Conservation (phyloP, 2,888 invertebrate species). For the Amiota communis region DNA sequence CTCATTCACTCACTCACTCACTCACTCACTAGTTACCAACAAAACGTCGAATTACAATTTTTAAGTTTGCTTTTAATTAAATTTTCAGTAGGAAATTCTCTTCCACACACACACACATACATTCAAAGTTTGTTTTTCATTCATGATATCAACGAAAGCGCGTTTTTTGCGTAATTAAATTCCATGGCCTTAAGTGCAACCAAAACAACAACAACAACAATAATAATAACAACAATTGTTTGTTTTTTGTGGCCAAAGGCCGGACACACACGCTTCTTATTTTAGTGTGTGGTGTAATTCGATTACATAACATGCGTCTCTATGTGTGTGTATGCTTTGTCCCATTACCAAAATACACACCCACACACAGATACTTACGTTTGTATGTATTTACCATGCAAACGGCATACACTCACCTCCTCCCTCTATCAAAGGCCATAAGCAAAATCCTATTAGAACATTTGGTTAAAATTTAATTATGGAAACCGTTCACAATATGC, state of each 20-base stretch:
- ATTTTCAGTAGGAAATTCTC: constrained; percentile 33
- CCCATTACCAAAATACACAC: not conserved
- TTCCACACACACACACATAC: no score
- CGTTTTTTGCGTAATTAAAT: constrained; percentile 55
- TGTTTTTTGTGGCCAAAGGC: no score
- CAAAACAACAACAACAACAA: constrained; percentile 7
- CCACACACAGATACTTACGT: not conserved
- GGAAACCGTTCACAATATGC: constrained; percentile 6
- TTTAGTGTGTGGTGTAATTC: not conserved
- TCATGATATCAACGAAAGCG: not conserved
- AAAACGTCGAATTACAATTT: constrained; percentile 37
- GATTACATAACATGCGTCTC: not conserved
- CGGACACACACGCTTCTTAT: not conserved
- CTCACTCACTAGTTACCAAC: no score
- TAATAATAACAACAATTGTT: constrained; percentile 39
- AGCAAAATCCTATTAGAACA: constrained; percentile 47
- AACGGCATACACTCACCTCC: not conserved
- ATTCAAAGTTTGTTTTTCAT: not conserved
- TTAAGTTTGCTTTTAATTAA: constrained; percentile 48
- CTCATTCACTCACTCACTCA: not conserved
- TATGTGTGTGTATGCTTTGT: not conserved
- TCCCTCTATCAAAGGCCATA: not conserved
- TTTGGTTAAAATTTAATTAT: constrained; percentile 43
- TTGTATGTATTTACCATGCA: constrained; percentile 5
- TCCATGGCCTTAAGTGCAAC: constrained; percentile 59